These are phyloP conservation scores for Ephialtes manifestator DNA, from an alignment of 2,888 invertebrate species.

Conservation along the genomic window DNA sequence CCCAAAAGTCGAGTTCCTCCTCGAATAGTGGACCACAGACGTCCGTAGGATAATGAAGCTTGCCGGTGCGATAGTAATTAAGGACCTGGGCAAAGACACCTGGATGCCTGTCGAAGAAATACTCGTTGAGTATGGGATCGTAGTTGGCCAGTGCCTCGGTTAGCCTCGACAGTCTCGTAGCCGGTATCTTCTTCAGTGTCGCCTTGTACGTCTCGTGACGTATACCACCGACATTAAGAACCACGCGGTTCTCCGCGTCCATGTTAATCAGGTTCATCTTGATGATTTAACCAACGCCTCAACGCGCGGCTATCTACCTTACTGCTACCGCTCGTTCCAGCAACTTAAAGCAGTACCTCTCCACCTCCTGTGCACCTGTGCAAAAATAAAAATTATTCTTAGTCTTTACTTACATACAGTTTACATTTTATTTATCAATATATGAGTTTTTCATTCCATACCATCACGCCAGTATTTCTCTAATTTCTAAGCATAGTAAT, in stretches of 20 bases:
- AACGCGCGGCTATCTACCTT: conserved; percentile 65
- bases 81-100: conserved; percentile 98
- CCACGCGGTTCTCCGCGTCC: conserved; percentile 99
- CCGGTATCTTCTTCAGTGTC: conserved; percentile 98
- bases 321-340: conserved; percentile 83
- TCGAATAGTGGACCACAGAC: conserved; percentile 99
- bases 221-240: conserved; percentile 99
- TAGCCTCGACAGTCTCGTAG: conserved; percentile 96
- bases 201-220: conserved; percentile 98
- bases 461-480: too few relatives aligned
- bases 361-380: conserved; percentile 73
- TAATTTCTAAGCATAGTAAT: too few relatives aligned
- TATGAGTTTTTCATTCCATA: too few relatives aligned
- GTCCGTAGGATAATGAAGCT: conserved; percentile 99
- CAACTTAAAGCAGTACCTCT: conserved; percentile 77
- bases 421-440: neutral
- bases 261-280: conserved; percentile 96
- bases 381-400: neutral
- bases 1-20: conserved; percentile 99
- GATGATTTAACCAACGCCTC: conserved; percentile 56
- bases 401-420: neutral
- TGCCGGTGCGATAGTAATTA: conserved; percentile 99
- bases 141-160: conserved; percentile 99
- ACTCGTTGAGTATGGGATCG: conserved; percentile 99
- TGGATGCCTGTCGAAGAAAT: conserved; percentile 99